phyloP scores from a whole-genome alignment of 2,113 vertebrate genomes.

The Hypanus sabinus region DNA sequence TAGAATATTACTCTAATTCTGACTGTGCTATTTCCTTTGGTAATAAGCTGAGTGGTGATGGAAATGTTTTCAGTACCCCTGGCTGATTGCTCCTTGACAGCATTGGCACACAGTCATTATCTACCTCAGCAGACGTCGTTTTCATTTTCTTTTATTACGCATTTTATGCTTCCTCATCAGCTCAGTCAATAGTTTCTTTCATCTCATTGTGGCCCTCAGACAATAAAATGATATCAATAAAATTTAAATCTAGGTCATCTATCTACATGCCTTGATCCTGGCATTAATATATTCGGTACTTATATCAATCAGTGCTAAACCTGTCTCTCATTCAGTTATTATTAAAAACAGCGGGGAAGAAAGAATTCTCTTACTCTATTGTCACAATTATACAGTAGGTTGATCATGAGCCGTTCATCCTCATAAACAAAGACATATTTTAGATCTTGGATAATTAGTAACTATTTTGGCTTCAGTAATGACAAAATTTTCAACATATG shows the following conservation, averaged over 20 bases:
- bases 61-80: conserved; percentile 10
- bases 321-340: not conserved
- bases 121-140: not conserved
- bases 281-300: not conserved
- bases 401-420: not conserved
- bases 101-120: conserved; percentile 14
- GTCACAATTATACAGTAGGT: not conserved
- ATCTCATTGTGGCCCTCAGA: not conserved
- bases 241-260: conserved; percentile 30
- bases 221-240: conserved; percentile 24
- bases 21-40: not conserved
- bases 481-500: not conserved
- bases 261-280: not conserved
- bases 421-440: not conserved
- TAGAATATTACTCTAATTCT: not conserved
- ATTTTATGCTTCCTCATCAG: not conserved
- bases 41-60: conserved; percentile 13
- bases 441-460: not conserved
- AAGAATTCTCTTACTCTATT: not conserved
- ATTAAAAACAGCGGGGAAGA: not conserved
- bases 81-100: not conserved
- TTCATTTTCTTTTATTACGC: conserved; percentile 17
- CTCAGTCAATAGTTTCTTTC: not conserved
- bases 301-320: conserved; percentile 16
- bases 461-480: not conserved